Evolutionary conservation across 2,797 vertebrate species (phyloP), one percentile per base, ranked within the genome.

Genomic region (Oreonectes daqikongensis): DNA sequence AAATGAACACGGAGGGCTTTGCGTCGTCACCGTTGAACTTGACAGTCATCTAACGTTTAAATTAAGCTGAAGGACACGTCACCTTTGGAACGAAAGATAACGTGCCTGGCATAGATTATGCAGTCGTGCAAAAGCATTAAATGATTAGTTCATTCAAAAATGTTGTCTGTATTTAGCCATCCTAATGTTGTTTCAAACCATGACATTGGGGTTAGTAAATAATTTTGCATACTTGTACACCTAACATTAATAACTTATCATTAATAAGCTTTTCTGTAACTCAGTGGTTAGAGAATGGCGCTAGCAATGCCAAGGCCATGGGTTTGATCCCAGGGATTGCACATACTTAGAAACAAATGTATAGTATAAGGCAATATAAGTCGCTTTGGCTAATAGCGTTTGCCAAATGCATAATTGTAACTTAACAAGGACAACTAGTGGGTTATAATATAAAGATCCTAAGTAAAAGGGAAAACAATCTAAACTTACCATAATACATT

Each of bases 401-500:
- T n/a, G n/a, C n/a, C n/a, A n/a, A n/a, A n/a, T n/a, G n/a, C n/a
- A n/a, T n/a, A n/a, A n/a, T n/a, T n/a, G n/a, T n/a, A n/a, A n/a
- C 3, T 40, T 12, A 20, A 40, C 18, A 64, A 3, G 11, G 1
- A 20, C 40, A 40, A 64, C n/a, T 9, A 64, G 22, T 32, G 11
- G 11, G 38, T 35, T 38, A 55, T 2, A 32, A 42, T 9, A 44
- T 12, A 26, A 35, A 30, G 26, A n/a, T n/a, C n/a, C n/a, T n/a
- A n/a, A n/a, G n/a, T n/a, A n/a, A n/a, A n/a, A n/a, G n/a, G n/a
- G n/a, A 26, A 69, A 73, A n/a, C 15, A 5, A 38, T 66, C 10
- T 14, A 20, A 24, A 57, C 89, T 87, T 81, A 93, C 92, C 90
- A 93, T 61, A 92, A 88, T 77, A 92, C 86, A 85, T 92, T 92